phyloP scores from a whole-genome alignment of 2,888 invertebrate genomes.

The Endomychus coccineus region DNA sequence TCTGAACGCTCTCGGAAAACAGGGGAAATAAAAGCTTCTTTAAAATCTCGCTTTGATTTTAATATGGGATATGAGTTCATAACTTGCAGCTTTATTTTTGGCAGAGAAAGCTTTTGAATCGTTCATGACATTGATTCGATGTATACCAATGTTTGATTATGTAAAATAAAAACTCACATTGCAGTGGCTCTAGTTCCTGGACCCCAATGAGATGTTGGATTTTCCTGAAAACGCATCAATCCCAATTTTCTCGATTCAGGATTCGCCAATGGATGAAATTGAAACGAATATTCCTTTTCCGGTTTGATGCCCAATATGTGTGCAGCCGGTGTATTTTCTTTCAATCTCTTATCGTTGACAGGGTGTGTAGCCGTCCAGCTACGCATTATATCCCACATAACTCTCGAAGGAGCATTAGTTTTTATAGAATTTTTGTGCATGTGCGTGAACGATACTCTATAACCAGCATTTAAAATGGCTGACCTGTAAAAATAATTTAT shows the following conservation, averaged over 20 bases:
- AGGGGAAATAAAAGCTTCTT: too few relatives aligned
- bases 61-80: too few relatives aligned
- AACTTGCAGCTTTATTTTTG: too few relatives aligned
- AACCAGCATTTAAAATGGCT: slow-evolving; percentile 82
- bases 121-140: too few relatives aligned
- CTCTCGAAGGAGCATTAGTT: slow-evolving; percentile 77
- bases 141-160: too few relatives aligned
- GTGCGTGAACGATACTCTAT: slow-evolving; percentile 88
- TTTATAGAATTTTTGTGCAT: slow-evolving; percentile 82
- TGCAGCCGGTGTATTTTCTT: slow-evolving; percentile 46
- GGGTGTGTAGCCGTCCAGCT: slow-evolving; percentile 69
- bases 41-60: too few relatives aligned
- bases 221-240: slow-evolving; percentile 73
- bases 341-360: slow-evolving; percentile 53
- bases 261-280: slow-evolving; percentile 63
- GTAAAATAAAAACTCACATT: slow-evolving; percentile 56
- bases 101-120: too few relatives aligned
- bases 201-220: slow-evolving; percentile 86
- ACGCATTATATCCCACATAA: slow-evolving; percentile 90
- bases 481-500: slow-evolving; percentile 53
- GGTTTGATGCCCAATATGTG: slow-evolving; percentile 52
- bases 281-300: slow-evolving; percentile 46
- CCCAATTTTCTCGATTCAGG: slow-evolving; percentile 68
- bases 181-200: slow-evolving; percentile 76
- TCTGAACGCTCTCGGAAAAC: too few relatives aligned